Evolutionary conservation across 2,797 vertebrate species (phyloP).

Genomic region (Vireo griseus): DNA sequence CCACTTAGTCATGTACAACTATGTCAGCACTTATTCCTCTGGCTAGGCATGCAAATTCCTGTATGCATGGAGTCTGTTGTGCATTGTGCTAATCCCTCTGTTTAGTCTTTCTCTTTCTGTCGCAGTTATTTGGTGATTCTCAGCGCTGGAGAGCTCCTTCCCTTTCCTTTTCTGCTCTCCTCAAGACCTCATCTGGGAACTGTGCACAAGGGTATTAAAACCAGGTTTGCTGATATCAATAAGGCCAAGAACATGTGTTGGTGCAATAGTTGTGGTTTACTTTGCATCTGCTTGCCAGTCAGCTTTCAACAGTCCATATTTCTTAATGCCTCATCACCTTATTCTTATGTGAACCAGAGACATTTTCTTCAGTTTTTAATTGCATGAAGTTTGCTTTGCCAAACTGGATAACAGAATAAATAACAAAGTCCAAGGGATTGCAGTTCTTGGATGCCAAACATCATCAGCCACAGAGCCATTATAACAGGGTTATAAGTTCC

Average conservation of each 20-base stretch:
- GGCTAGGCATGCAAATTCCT: neutral
- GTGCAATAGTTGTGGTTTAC: slow-evolving; percentile 32
- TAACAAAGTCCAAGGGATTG: neutral
- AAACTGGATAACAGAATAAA: neutral
- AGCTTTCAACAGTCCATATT: slow-evolving; percentile 37
- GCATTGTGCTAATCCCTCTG: neutral
- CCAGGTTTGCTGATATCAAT: neutral
- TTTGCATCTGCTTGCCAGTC: slow-evolving; percentile 16
- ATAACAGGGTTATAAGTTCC: neutral
- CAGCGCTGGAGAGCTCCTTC: neutral
- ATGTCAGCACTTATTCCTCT: neutral
- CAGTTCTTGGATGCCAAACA: neutral
- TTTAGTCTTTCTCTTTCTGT: slow-evolving; percentile 7
- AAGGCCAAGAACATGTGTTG: neutral
- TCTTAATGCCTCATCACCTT: neutral
- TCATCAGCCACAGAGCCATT: neutral
- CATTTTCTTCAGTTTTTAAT: neutral
- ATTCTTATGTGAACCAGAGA: neutral
- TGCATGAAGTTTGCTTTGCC: neutral
- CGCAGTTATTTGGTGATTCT: neutral
- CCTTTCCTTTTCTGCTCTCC: neutral
- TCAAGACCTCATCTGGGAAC: neutral
- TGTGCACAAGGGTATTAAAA: neutral
- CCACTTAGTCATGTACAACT: neutral
- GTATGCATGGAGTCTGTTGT: neutral